Conservation (phyloP, 2,888 invertebrate species). For the Linnaemya tessellans region DNA sequence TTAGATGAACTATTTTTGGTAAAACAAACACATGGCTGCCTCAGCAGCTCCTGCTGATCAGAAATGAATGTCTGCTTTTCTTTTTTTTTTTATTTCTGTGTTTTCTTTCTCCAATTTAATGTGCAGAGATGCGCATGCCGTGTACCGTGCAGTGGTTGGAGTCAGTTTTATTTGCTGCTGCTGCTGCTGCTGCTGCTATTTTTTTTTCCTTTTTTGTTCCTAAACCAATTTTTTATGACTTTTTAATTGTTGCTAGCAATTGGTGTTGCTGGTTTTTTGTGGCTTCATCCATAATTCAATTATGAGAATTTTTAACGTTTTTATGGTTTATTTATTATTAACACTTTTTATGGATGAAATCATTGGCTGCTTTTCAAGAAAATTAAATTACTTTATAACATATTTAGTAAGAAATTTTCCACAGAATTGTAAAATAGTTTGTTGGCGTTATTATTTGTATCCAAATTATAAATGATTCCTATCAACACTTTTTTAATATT, state of each 20-base stretch:
- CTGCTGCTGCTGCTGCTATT: no score
- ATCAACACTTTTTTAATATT: background rate
- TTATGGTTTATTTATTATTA: conserved; percentile 70
- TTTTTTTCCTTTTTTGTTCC: conserved; percentile 21
- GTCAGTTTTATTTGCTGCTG: conserved; percentile 52
- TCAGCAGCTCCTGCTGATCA: conserved; percentile 56
- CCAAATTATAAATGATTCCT: background rate
- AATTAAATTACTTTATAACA: conserved; percentile 59
- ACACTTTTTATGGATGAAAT: conserved; percentile 55
- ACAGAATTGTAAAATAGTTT: no score
- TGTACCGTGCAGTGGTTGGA: conserved; percentile 44
- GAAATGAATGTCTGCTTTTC: conserved; percentile 2
- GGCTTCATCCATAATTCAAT: conserved; percentile 69
- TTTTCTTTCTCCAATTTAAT: background rate
- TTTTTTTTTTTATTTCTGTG: background rate
- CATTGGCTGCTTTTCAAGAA: conserved; percentile 52
- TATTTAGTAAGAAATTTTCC: conserved; percentile 22
- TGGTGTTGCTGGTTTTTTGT: conserved; percentile 44
- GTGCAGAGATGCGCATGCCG: background rate
- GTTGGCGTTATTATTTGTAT: background rate
- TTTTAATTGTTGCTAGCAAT: conserved; percentile 68
- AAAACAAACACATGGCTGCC: conserved; percentile 63
- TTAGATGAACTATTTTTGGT: conserved; percentile 45
- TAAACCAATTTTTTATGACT: conserved; percentile 59
- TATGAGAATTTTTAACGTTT: conserved; percentile 67